Percentiles rank a stretch among this genome's conserved stretches.
These are phyloP conservation scores for Epizoanthus rinbou DNA, from an alignment of 92 coral and sea anemone species.

Conservation along the genomic window DNA sequence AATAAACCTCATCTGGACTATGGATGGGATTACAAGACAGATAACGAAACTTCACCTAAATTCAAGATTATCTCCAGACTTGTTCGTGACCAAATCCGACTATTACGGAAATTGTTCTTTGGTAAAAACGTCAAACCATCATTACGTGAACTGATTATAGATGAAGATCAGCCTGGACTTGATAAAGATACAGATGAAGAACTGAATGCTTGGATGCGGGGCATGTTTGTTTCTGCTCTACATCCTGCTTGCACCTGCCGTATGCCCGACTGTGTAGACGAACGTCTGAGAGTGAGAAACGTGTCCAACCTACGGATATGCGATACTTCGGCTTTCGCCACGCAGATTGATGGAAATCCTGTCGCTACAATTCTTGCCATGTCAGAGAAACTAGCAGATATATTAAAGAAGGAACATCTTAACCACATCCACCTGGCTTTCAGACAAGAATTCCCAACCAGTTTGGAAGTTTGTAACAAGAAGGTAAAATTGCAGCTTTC, in stretches of 20 bases:
- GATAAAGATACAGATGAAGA: slow-evolving; percentile 46
- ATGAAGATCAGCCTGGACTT: slow-evolving; percentile 53
- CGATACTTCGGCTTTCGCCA: slow-evolving; percentile 58
- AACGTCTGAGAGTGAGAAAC: slow-evolving; percentile 37
- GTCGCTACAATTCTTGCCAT: slow-evolving; percentile 53
- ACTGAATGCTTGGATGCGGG: slow-evolving; percentile 52
- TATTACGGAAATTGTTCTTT: slow-evolving; percentile 53
- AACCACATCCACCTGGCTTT: slow-evolving; percentile 17
- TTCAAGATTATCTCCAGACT: slow-evolving; percentile 44
- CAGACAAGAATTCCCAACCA: slow-evolving; percentile 13
- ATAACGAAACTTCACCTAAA: slow-evolving; percentile 33
- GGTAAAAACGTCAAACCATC: slow-evolving; percentile 32
- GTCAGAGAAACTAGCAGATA: slow-evolving; percentile 57
- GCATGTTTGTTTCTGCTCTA: slow-evolving; percentile 51
- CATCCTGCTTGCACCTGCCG: slow-evolving; percentile 59
- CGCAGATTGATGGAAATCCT: slow-evolving; percentile 61
- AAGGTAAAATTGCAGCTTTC: background rate
- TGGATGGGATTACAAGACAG: slow-evolving; percentile 54
- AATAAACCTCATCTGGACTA: slow-evolving; percentile 56
- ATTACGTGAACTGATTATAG: slow-evolving; percentile 34
- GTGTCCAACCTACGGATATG: slow-evolving; percentile 51
- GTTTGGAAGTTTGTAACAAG: background rate
- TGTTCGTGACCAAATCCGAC: slow-evolving; percentile 50
- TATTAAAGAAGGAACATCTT: slow-evolving; percentile 39
- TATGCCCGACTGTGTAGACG: slow-evolving; percentile 57